Conservation (phyloP, 1,140 invertebrate species). For the Ectropis grisescens region DNA sequence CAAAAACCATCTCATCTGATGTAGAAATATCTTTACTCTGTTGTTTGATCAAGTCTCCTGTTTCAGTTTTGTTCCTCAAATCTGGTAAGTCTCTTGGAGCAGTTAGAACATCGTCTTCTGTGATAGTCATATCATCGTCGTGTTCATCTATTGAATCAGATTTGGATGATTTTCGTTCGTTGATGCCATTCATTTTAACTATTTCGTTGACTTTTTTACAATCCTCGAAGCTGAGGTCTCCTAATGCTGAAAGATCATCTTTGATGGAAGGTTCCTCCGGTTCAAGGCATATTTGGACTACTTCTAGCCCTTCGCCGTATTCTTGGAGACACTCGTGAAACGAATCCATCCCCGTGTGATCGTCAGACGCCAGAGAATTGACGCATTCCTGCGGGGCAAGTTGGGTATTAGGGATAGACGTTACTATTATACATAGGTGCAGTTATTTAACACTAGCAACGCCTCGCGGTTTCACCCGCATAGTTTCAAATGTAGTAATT, state of each 20-base stretch:
- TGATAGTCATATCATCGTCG: slow-evolving; percentile 68
- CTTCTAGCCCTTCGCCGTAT: slow-evolving; percentile 73
- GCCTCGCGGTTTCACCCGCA: too few species aligned
- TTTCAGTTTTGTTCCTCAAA: slow-evolving; percentile 45
- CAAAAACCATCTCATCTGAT: slow-evolving; percentile 69
- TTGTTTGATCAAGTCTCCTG: slow-evolving; percentile 52
- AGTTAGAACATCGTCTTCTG: slow-evolving; percentile 52
- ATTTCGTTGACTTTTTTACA: slow-evolving; percentile 36
- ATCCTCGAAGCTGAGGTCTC: slow-evolving; percentile 62
- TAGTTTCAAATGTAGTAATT: too few species aligned
- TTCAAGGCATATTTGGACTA: slow-evolving; percentile 72
- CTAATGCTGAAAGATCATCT: slow-evolving; percentile 59
- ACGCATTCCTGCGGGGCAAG: slow-evolving; percentile 58
- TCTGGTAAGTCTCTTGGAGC: slow-evolving; percentile 45
- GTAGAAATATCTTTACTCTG: slow-evolving; percentile 66
- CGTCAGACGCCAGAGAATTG: slow-evolving; percentile 69
- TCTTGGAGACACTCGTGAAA: slow-evolving; percentile 75
- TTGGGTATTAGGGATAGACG: slow-evolving; percentile 1
- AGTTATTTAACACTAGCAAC: slow-evolving; percentile 2
- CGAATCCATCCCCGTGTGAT: slow-evolving; percentile 73
- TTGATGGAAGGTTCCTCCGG: slow-evolving; percentile 64
- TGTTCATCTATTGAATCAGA: slow-evolving; percentile 60
- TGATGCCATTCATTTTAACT: slow-evolving; percentile 37
- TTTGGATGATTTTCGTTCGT: slow-evolving; percentile 42
- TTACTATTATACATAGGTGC: not conserved